Conservation (phyloP, 30 jellyfish, hydroid and myxozoan genomes). For the Phacellophora camtschatica region DNA sequence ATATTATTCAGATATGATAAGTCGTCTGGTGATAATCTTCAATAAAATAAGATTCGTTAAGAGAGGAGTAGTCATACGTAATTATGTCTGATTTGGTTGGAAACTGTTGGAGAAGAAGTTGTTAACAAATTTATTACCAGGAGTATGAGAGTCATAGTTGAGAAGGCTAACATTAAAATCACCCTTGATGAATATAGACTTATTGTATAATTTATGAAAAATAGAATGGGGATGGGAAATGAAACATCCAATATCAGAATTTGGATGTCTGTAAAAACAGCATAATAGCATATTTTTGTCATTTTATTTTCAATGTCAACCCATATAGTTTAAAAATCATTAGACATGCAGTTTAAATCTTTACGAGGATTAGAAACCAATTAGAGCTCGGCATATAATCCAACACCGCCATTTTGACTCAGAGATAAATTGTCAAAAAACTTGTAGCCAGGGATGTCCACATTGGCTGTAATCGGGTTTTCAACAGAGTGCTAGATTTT, state of each 20-base stretch:
- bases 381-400: slow-evolving; percentile 1
- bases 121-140: slow-evolving; percentile 21
- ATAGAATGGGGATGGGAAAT: slow-evolving; percentile 7
- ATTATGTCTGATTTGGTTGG: no score
- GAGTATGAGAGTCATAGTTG: slow-evolving; percentile 18
- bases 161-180: slow-evolving; percentile 31
- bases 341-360: not conserved
- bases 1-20: no score
- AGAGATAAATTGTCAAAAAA: slow-evolving; percentile 1
- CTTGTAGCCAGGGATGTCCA: not conserved
- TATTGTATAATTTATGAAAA: slow-evolving; percentile 8
- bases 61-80: no score
- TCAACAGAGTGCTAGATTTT: slow-evolving; percentile 22
- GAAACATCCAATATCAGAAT: slow-evolving; percentile 3
- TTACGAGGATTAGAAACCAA: not conserved
- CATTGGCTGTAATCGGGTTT: not conserved
- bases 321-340: slow-evolving; percentile 35
- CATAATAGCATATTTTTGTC: not conserved
- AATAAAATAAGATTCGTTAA: no score
- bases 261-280: slow-evolving; percentile 33
- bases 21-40: no score
- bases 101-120: slow-evolving; percentile 11
- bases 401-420: slow-evolving; percentile 37
- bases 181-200: slow-evolving; percentile 24
- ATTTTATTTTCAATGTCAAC: slow-evolving; percentile 9